Base-by-base conservation (phyloP, 2,888 invertebrate genomes). In the Pheosia gnoma region DNA sequence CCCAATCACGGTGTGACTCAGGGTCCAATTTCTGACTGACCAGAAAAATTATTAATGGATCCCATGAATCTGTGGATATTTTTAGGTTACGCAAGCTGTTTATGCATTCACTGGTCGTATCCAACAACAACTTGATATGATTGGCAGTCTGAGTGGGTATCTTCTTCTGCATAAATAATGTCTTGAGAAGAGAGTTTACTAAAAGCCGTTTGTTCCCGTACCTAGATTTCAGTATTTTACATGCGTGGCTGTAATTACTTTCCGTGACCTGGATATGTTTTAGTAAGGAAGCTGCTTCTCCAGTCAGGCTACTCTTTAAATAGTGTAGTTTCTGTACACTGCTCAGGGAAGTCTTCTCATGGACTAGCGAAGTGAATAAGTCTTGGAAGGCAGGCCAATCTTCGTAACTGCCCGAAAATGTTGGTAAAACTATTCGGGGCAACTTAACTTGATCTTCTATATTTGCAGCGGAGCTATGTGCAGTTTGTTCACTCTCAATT, bases 1-100 rank as follows among this genome's bases (percentile, higher is more conserved):
- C 74, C 72, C 68, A 77, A 0, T 67, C 61, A 7, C 66, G 68
- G n/a, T 68, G 72, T 55, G 74, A 58, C 41, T 75, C 73, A 39
- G 68, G 63, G 59, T 77, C 77, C 59, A 74, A 54, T 52, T 72
- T 75, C 59, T 73, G 72, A 3, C 60, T 62, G 0, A 68, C 59
- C 45, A 76, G 56, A 69, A 66, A 74, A 63, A 74, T 70, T 5
- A 74, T 59, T 37, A 75, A 8, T 38, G 65, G 68, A 66, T 66
- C 67, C 70, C 65, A 65, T 13, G 60, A 61, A 9, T 65, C 62
- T n/a, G 62, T 62, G 0, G 58, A 36, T 3, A 61, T 54, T 0
- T 59, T 59, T 0, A 58, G 38, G 13, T 61, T 65, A 3, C 11
- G 9, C 36, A 65, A 9, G n/a, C 51, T 59, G 7, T 58, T 59